Base-by-base conservation (phyloP, 2,888 invertebrate genomes). In the Synanthedon myopaeformis region DNA sequence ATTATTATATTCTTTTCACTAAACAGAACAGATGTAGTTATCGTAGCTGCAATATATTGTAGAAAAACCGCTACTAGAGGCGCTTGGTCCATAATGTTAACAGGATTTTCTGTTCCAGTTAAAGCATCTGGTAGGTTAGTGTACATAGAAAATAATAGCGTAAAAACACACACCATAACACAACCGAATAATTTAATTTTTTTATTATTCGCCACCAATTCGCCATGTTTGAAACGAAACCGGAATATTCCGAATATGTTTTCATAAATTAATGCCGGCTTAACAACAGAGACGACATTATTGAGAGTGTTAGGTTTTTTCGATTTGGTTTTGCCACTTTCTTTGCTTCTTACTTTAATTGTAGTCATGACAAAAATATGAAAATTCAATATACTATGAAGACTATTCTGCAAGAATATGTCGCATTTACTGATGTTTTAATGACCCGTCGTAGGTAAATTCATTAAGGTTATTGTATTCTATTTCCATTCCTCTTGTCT, bases 201-300 rank as follows among this genome's bases (percentile, higher is more conserved):
- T 52, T 45, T 42, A 42, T 53, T 53, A 19, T 51, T 51, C 35
- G 41, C 19, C 4, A 23, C 17, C 12, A 59, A 23, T 28, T 23
- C 14, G 1, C 54, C 48, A n/a, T 52, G 49, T 10, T 42, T 28
- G 11, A 51, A 49, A 4, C 54, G 53, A 35, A 57, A 57, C 53
- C 59, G 45, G 41, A 57, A 56, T 51, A 57, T 55, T 42, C 56
- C 57, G 42, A 57, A 54, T 8, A 55, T 19, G 10, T 42, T 50
- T 42, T 55, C 59, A n/a, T 35, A 14, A 6, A 51, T 6, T 17
- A 54, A 19, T 5, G 54, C n/a, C 17, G 57, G 57, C 45, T 49
- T 49, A 5, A 49, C 13, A 12, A 19, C 12, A 11, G 17, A 49
- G 11, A 49, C 11, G 6, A 49, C 19, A 49, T 49, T 49, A 17